Conservation (phyloP, 2,113 vertebrate genomes). For the Cottus gobio region DNA sequence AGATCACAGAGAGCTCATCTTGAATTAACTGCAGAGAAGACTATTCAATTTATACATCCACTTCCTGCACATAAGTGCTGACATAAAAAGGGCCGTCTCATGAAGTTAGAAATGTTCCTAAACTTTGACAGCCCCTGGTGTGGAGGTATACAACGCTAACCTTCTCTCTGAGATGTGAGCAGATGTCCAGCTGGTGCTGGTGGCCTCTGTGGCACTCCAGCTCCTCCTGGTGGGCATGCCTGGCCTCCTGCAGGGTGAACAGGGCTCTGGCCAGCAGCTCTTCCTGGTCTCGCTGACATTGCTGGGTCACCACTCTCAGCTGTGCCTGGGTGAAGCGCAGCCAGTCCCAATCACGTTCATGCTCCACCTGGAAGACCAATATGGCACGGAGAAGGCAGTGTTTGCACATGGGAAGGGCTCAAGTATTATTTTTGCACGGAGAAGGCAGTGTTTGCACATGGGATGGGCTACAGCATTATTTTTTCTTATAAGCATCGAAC, state of each 20-base stretch:
- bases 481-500: not conserved
- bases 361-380: constrained; percentile 80
- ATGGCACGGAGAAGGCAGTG: not conserved
- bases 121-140: not conserved
- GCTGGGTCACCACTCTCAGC: constrained; percentile 76
- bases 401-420: not conserved
- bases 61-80: not conserved
- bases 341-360: constrained; percentile 83
- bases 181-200: constrained; percentile 88
- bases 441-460: constrained; percentile 1
- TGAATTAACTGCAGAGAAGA: not conserved
- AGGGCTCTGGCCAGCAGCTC: constrained; percentile 84
- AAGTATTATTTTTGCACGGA: not conserved
- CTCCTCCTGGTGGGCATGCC: constrained; percentile 82
- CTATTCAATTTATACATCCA: constrained; percentile 13
- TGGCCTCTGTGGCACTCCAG: constrained; percentile 79
- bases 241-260: constrained; percentile 84
- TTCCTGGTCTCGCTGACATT: constrained; percentile 82
- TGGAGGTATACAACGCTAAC: constrained; percentile 73
- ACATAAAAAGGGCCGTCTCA: constrained; percentile 5
- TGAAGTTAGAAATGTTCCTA: not conserved
- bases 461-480: not conserved
- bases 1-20: constrained; percentile 4
- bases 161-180: constrained; percentile 89
- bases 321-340: constrained; percentile 81